Evolutionary conservation across 2,113 vertebrate genomes (phyloP), one percentile per base, ranked within the genome.

Genomic region (Nesogale talazaci): DNA sequence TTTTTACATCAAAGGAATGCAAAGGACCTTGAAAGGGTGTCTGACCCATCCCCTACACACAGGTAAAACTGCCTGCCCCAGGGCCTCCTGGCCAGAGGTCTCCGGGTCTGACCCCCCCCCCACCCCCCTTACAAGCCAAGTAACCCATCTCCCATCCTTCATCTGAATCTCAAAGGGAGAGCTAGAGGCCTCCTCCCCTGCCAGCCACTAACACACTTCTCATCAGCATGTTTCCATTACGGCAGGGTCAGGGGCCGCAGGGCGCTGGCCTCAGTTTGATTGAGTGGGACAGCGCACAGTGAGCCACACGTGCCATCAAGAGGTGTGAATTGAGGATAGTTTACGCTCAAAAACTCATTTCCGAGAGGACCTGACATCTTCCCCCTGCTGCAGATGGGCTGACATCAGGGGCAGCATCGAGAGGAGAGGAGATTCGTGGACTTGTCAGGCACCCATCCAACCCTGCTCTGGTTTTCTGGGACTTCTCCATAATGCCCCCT

Each of bases 331-430:
- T 19, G 27, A n/a, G 78, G 87, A 78, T 86, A 27, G 92, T 84
- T 96, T 88, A 94, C 93, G 95, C 79, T 82, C 76, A 42, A 61
- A 93, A 70, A 67, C 83, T 94, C 89, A 83, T 91, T 95, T 92
- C 91, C 61, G 74, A 80, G 82, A 80, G 52, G 79, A 82, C 59
- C 56, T 74, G 76, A 93, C 91, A 77, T 76, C 92, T 92, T 79
- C 90, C 67, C 91, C 77, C 86, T n/a, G 2, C 67, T 88, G 84
- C 81, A 20, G 20, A 61, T 88, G 91, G 1, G 1, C 92, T 80
- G 89, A 92, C 87, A 56, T 70, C 86, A 40, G 86, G 29, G 74
- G 86, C 79, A 69, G 19, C 2, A n/a, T n/a, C n/a, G 2, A 1
- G 1, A 95, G 61, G 27, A 86, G 65, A 63, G 38, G 75, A 94